phyloP scores from a whole-genome alignment of 2,113 vertebrate species.

The Rhegmatorhina hoffmannsi region DNA sequence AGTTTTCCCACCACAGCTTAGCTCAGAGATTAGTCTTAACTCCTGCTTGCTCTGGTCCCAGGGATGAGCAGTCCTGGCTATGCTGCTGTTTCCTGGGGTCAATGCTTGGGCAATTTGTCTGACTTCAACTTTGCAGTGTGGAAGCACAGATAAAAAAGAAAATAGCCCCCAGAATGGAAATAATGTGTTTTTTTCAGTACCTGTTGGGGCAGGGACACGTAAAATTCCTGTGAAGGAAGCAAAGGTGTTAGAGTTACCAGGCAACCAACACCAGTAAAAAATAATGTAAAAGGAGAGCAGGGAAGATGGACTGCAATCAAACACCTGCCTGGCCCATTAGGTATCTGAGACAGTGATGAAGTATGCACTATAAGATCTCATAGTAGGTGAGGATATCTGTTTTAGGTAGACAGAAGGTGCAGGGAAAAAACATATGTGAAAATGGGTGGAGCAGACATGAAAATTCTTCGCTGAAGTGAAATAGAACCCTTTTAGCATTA shows the following conservation, averaged over 20 bases:
- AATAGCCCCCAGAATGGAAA: not conserved
- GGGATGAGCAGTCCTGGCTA: not conserved
- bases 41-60: fast-evolving
- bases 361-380: not conserved
- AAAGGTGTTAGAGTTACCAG: conserved; percentile 49
- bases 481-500: not conserved
- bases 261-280: conserved; percentile 47
- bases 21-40: not conserved
- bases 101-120: not conserved
- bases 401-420: not conserved
- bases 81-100: not conserved
- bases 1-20: not conserved
- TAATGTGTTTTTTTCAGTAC: not conserved
- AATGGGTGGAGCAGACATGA: not conserved
- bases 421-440: not conserved
- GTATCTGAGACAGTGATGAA: not conserved
- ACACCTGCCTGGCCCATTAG: conserved; percentile 13
- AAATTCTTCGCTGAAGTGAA: not conserved
- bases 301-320: not conserved
- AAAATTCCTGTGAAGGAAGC: conserved; percentile 41
- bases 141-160: not conserved
- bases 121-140: not conserved
- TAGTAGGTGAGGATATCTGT: not conserved
- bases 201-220: not conserved
- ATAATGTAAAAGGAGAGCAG: not conserved